Evolutionary conservation across 2,888 invertebrate species (phyloP), one percentile per base, ranked within the genome.

Genomic region (Plagiodera versicolora): DNA sequence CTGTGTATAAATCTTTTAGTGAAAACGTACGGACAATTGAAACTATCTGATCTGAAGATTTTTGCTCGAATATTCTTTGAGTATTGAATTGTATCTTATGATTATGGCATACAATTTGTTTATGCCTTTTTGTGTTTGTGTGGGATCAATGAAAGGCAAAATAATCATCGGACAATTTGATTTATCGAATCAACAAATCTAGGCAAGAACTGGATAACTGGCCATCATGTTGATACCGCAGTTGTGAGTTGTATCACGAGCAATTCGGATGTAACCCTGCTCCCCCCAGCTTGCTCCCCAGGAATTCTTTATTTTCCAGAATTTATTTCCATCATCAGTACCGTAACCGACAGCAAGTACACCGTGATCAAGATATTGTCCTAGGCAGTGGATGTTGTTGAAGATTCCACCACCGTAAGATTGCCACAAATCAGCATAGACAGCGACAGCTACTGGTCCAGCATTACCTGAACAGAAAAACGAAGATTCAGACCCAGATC

Each of bases 381-480:
- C 16, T 1, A 14, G 1, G 24, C 52, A 52, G 6, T 9, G 1
- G 4, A 6, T 1, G 18, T 52, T n/a, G 9, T 50, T 32, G 10
- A 59, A 48, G 14, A 59, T 54, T 10, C 59, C 59, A 14, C 54
- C 53, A 9, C 20, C 39, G 39, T 59, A 59, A 1, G 20, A 18
- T 24, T 46, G 11, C 39, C 32, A 59, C 14, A 35, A n/a, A 3
- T n/a, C 8, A n/a, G 49, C 53, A 9, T 53, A 10, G 2, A 52
- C n/a, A 8, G 48, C 14, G 35, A 54, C 28, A 4, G 59, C 47
- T 0, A 59, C 24, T 39, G 59, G 59, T 5, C 54, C 59, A 17
- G 54, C 30, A 9, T n/a, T 54, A 54, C 54, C 59, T 54, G n/a
- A n/a, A n/a, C n/a, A n/a, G n/a, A n/a, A n/a, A n/a, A n/a, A n/a